A percentile compares a stretch with the other conserved stretches of the same genome.
These are phyloP conservation scores for Folsomia manolachei DNA, from an alignment of 2,888 invertebrate species.

Conservation along the genomic window DNA sequence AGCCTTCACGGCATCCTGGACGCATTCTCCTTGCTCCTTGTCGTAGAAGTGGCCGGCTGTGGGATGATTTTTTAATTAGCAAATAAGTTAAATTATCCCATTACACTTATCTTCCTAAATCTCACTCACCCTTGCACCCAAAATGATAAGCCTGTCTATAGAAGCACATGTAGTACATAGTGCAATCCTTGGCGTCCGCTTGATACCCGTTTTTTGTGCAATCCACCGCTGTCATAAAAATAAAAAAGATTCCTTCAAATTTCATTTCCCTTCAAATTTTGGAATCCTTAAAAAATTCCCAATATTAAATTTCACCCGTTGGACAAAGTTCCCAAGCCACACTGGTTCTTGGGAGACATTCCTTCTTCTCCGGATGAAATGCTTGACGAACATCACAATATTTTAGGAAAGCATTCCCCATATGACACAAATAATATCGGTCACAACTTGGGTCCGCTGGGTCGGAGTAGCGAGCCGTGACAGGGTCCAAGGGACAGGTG, in stretches of 20 bases:
- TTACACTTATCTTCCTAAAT: neutral
- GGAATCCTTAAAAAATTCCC: neutral
- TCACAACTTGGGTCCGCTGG: constrained; percentile 31
- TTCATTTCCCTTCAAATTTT: too few species aligned
- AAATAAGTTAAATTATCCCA: neutral
- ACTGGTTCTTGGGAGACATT: constrained; percentile 26
- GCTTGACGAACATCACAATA: constrained; percentile 26
- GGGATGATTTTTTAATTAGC: neutral
- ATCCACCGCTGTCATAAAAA: constrained; percentile 24
- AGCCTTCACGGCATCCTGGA: neutral
- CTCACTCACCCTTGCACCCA: constrained; percentile 15
- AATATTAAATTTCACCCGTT: constrained; percentile 13
- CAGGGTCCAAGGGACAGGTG: constrained; percentile 27
- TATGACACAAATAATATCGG: constrained; percentile 34
- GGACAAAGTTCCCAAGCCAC: constrained; percentile 20
- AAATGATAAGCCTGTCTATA: constrained; percentile 35
- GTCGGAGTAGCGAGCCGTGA: constrained; percentile 28
- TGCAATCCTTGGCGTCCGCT: constrained; percentile 34
- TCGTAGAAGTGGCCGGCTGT: constrained; percentile 8
- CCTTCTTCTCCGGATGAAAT: constrained; percentile 28
- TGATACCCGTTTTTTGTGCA: constrained; percentile 30
- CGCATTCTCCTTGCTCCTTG: neutral
- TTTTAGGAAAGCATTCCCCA: constrained; percentile 30
- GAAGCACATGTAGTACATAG: constrained; percentile 39
- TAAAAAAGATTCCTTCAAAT: neutral